A percentile compares a stretch with the other conserved stretches of the same genome.
phyloP scores from a whole-genome alignment of 2,797 vertebrate species.

The Phylloscopus collybita region DNA sequence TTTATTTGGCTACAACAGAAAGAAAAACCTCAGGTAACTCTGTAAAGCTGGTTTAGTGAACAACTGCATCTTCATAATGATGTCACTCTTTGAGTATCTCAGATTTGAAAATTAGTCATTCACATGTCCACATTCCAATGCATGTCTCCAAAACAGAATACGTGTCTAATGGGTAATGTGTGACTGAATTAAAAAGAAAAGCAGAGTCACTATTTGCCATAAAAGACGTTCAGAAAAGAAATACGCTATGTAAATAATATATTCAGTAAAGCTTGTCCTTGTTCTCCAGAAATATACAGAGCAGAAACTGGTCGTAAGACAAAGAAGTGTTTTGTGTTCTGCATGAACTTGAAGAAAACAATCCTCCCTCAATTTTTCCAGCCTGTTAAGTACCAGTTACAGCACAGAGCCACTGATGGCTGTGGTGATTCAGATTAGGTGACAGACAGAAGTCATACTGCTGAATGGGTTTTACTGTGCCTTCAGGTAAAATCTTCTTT shows the following conservation, averaged over 20 bases:
- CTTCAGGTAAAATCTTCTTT: constrained; percentile 30
- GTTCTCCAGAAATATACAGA: neutral
- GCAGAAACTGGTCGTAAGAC: neutral
- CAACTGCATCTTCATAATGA: neutral
- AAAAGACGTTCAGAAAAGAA: neutral
- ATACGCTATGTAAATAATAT: neutral
- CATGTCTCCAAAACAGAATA: neutral
- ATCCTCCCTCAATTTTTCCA: constrained; percentile 28
- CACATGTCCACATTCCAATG: neutral
- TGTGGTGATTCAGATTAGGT: neutral
- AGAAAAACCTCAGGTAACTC: neutral
- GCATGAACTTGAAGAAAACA: neutral
- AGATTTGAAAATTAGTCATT: neutral
- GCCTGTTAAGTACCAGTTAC: constrained; percentile 17
- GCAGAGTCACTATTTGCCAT: neutral
- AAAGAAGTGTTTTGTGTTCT: neutral
- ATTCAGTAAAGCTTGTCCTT: neutral
- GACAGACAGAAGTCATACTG: neutral
- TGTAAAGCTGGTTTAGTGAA: neutral
- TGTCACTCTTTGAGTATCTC: neutral
- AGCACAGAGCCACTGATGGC: neutral
- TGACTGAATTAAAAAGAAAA: neutral
- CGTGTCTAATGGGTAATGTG: neutral
- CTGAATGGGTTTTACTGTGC: neutral
- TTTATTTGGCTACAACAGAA: neutral